phyloP scores from a whole-genome alignment of 2,113 vertebrate species.

The Petroica traversi region DNA sequence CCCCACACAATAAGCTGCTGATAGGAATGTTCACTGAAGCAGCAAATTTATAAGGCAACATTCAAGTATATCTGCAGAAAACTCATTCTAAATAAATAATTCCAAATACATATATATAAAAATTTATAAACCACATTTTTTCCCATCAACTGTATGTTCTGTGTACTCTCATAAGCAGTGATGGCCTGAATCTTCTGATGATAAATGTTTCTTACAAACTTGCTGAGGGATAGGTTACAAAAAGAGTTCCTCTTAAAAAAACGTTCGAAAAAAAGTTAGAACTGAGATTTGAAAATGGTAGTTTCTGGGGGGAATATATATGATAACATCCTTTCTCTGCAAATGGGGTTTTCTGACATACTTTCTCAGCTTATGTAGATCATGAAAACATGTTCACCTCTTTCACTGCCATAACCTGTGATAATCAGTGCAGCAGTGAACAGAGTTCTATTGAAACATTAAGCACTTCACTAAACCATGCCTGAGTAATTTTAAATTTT shows the following conservation, averaged over 20 bases:
- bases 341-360: neutral
- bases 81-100: neutral
- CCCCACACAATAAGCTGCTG: neutral
- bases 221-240: neutral
- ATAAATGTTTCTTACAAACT: neutral
- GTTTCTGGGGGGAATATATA: neutral
- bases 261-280: neutral
- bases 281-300: neutral
- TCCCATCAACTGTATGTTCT: neutral
- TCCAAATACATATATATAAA: neutral
- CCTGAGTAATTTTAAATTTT: neutral
- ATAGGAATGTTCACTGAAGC: neutral
- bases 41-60: neutral
- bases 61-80: neutral
- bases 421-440: neutral
- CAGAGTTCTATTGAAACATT: neutral
- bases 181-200: neutral
- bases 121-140: neutral
- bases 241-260: neutral
- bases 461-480: neutral
- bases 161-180: neutral
- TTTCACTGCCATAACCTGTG: neutral
- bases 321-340: neutral
- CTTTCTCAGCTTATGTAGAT: neutral
- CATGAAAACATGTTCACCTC: neutral